Percentiles rank a stretch among this genome's conserved stretches.
These are phyloP conservation scores for Sebastes steindachneri DNA, from an alignment of 2,797 vertebrate species.

Conservation along the genomic window DNA sequence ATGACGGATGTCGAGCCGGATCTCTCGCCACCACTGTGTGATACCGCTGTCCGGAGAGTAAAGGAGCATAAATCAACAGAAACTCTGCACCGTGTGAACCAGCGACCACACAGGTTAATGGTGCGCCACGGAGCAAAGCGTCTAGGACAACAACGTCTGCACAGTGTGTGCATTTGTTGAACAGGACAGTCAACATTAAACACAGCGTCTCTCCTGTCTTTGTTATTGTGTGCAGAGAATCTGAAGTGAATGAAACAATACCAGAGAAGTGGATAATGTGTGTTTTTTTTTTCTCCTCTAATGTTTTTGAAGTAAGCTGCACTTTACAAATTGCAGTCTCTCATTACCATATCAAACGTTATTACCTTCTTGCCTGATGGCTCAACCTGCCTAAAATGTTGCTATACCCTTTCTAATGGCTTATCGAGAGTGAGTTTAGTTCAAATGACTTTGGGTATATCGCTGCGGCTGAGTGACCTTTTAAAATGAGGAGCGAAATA, in stretches of 20 bases:
- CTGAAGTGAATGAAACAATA: neutral
- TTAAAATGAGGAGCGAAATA: constrained; percentile 33
- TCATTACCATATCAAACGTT: constrained; percentile 20
- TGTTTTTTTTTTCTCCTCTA: neutral
- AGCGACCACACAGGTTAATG: constrained; percentile 26
- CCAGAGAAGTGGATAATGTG: neutral
- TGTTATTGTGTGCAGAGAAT: neutral
- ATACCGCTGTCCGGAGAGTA: constrained; percentile 12
- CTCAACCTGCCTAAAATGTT: constrained; percentile 15
- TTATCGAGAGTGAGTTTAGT: constrained; percentile 22
- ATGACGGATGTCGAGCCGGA: constrained; percentile 56
- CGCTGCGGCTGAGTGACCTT: constrained; percentile 31
- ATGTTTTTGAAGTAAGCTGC: neutral
- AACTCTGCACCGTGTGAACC: constrained; percentile 21
- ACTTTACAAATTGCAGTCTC: constrained; percentile 8
- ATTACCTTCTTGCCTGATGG: neutral
- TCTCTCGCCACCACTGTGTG: constrained; percentile 12
- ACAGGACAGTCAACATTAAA: constrained; percentile 27
- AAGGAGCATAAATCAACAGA: constrained; percentile 63
- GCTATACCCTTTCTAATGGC: constrained; percentile 35
- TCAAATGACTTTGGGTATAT: constrained; percentile 8
- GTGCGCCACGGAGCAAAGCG: constrained; percentile 21
- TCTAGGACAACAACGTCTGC: constrained; percentile 12
- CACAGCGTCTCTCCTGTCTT: neutral
- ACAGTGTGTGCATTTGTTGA: constrained; percentile 36